Evolutionary conservation across 1,140 invertebrate genomes (phyloP).

Genomic region (Euwallacea similis): DNA sequence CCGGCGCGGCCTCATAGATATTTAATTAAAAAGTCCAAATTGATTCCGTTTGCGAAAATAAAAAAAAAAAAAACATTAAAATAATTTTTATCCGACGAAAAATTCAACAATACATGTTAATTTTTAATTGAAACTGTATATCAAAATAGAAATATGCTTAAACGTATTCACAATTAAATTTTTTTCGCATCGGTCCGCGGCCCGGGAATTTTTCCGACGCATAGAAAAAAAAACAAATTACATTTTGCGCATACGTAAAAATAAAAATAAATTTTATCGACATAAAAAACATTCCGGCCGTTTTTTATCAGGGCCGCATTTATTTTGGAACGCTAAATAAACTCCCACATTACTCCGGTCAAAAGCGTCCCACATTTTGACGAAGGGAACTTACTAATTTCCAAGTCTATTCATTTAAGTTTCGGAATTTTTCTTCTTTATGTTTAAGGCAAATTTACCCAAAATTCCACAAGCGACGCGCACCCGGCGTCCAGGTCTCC

Average conservation of each 20-base stretch:
- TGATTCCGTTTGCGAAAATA: conserved; percentile 26
- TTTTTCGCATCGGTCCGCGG: conserved; percentile 9
- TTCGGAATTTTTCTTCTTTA: too few relatives aligned
- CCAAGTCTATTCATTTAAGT: too few relatives aligned
- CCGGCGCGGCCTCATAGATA: conserved; percentile 13
- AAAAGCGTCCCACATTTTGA: too few relatives aligned
- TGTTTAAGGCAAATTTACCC: too few relatives aligned
- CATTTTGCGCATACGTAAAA: conserved; percentile 30
- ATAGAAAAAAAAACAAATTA: conserved; percentile 25
- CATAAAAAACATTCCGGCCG: conserved; percentile 25
- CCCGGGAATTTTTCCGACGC: conserved; percentile 19
- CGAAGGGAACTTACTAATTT: too few relatives aligned
- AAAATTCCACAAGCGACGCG: too few relatives aligned
- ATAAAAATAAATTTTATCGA: conserved; percentile 34
- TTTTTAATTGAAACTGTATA: conserved; percentile 36
- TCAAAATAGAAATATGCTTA: conserved; percentile 36
- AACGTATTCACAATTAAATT: conserved; percentile 34
- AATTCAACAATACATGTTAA: conserved; percentile 34
- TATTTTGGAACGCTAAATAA: too few relatives aligned
- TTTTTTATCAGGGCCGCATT: too few relatives aligned
- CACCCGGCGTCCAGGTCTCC: too few relatives aligned
- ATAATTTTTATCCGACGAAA: conserved; percentile 31
- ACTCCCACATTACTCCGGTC: too few relatives aligned
- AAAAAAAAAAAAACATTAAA: conserved; percentile 26
- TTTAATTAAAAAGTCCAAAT: conserved; percentile 37